A percentile compares a stretch with the other conserved stretches of the same genome.
phyloP scores from a whole-genome alignment of 2,888 invertebrate species.

The Vesta saturnalis region DNA sequence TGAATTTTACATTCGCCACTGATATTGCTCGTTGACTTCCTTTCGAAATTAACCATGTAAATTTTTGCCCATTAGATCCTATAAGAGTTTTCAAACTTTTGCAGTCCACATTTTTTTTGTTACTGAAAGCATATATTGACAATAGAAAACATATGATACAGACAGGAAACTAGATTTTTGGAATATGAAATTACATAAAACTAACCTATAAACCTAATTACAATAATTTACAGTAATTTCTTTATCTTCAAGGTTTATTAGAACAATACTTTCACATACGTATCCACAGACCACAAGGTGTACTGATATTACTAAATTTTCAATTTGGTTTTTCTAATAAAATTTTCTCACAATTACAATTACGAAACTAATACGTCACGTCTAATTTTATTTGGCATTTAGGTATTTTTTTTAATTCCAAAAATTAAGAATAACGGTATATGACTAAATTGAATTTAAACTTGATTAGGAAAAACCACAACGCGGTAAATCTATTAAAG shows the following conservation, averaged over 20 bases:
- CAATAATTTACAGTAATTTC: conserved; percentile 6
- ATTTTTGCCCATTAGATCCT: conserved; percentile 70
- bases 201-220: conserved; percentile 25
- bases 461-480: not conserved
- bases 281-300: too few species aligned
- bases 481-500: conserved; percentile 26
- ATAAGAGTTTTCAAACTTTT: conserved; percentile 60
- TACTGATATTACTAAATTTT: too few species aligned
- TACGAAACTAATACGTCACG: conserved; percentile 4
- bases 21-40: conserved; percentile 59
- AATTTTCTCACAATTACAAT: not conserved
- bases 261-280: conserved; percentile 15
- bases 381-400: conserved; percentile 6
- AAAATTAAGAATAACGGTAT: not conserved
- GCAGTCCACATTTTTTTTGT: conserved; percentile 22
- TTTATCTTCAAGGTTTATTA: not conserved
- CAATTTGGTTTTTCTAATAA: not conserved
- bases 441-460: not conserved
- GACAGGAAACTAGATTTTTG: not conserved
- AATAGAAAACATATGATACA: not conserved
- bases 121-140: not conserved
- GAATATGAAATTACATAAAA: not conserved
- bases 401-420: not conserved
- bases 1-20: conserved; percentile 51
- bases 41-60: conserved; percentile 82